Percentiles rank a stretch among this genome's conserved stretches.
phyloP scores from a whole-genome alignment of 1,140 invertebrate species.

The Drosophila lowei region DNA sequence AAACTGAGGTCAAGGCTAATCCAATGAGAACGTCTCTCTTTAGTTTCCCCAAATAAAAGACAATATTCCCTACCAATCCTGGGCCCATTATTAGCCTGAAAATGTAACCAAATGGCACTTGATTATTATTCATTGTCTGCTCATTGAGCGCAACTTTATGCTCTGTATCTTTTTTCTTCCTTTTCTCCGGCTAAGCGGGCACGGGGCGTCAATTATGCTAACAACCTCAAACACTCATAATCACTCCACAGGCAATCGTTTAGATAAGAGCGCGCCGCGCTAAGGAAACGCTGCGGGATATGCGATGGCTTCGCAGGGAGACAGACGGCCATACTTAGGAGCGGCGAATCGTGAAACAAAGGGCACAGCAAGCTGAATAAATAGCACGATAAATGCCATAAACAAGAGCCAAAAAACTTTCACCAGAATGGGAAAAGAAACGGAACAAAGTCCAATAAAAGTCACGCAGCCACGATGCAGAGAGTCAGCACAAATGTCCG shows the following conservation, averaged over 20 bases:
- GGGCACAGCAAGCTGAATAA: constrained; percentile 71
- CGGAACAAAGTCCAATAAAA: constrained; percentile 71
- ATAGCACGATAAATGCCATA: constrained; percentile 79
- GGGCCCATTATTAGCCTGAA: constrained; percentile 68
- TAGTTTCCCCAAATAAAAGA: neutral
- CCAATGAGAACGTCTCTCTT: neutral
- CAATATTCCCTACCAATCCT: constrained; percentile 18
- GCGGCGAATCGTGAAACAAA: constrained; percentile 61
- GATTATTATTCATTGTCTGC: constrained; percentile 78
- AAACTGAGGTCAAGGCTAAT: no score
- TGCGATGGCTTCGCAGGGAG: constrained; percentile 41
- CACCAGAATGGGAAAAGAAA: constrained; percentile 38
- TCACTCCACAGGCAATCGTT: constrained; percentile 81
- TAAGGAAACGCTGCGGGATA: constrained; percentile 79
- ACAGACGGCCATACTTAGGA: constrained; percentile 17
- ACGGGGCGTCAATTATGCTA: constrained; percentile 79
- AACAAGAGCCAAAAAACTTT: constrained; percentile 74
- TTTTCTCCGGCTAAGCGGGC: constrained; percentile 45
- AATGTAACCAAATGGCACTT: constrained; percentile 69
- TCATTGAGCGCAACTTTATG: constrained; percentile 42
- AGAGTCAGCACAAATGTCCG: constrained; percentile 68
- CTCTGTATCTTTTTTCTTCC: constrained; percentile 14
- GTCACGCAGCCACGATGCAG: constrained; percentile 67
- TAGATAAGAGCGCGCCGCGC: constrained; percentile 73
- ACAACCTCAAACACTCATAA: constrained; percentile 80